Evolutionary conservation across 2,888 invertebrate genomes (phyloP).

Genomic region (Parnassius apollo): DNA sequence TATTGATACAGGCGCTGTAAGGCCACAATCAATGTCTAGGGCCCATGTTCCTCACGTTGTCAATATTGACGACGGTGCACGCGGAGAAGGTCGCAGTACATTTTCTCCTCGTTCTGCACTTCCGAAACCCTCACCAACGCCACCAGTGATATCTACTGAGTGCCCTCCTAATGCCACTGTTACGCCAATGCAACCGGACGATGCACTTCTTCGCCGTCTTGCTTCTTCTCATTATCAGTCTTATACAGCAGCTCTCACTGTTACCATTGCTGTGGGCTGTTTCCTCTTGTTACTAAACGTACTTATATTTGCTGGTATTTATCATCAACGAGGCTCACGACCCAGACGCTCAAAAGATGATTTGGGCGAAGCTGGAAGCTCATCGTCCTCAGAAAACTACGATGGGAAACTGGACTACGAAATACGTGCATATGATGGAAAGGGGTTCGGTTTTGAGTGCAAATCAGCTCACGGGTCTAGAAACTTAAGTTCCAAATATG

Average conservation of each 20-base stretch:
- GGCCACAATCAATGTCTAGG: slow-evolving; percentile 86
- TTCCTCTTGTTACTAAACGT: slow-evolving; percentile 90
- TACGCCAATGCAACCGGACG: slow-evolving; percentile 78
- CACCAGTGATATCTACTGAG: slow-evolving; percentile 84
- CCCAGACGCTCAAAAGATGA: slow-evolving; percentile 90
- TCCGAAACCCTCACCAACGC: slow-evolving; percentile 62
- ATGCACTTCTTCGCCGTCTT: slow-evolving; percentile 87
- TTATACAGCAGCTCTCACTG: slow-evolving; percentile 93
- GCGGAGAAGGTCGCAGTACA: slow-evolving; percentile 56
- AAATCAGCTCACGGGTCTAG: slow-evolving; percentile 80
- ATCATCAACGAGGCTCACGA: slow-evolving; percentile 88
- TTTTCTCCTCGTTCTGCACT: slow-evolving; percentile 72
- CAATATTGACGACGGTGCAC: slow-evolving; percentile 52
- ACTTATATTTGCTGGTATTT: slow-evolving; percentile 93
- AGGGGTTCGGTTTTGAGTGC: slow-evolving; percentile 80
- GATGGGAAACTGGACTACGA: slow-evolving; percentile 81
- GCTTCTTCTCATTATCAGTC: slow-evolving; percentile 93
- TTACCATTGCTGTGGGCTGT: slow-evolving; percentile 93
- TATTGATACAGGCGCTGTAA: slow-evolving; percentile 83
- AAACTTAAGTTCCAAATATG: slow-evolving; percentile 67
- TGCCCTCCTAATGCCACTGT: slow-evolving; percentile 84
- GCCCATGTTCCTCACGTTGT: slow-evolving; percentile 83
- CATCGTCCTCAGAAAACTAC: slow-evolving; percentile 84
- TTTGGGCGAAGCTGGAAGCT: slow-evolving; percentile 86
- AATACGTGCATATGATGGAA: slow-evolving; percentile 76